phyloP scores from a whole-genome alignment of 1,140 invertebrate genomes.

The Ctenoplectra terminalis region DNA sequence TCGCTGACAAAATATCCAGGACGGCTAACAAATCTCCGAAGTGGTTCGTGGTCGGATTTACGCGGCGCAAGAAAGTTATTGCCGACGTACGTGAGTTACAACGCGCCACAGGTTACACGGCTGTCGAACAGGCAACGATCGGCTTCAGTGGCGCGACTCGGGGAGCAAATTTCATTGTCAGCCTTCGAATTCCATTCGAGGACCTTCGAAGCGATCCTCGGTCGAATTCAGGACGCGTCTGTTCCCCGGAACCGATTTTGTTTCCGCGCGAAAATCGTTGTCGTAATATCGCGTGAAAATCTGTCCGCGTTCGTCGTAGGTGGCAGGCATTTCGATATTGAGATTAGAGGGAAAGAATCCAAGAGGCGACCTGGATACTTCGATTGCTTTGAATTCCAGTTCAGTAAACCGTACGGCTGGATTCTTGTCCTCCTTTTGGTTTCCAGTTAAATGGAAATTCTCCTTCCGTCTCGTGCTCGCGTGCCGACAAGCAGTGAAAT shows the following conservation, averaged over 20 bases:
- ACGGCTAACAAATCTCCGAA: constrained; percentile 36
- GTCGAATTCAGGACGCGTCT: no score
- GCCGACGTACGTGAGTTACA: constrained; percentile 56
- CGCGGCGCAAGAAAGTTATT: constrained; percentile 47
- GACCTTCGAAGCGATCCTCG: not conserved
- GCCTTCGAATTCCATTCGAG: not conserved
- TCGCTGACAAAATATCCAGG: constrained; percentile 20
- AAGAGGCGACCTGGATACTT: constrained; percentile 4
- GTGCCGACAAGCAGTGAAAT: not conserved
- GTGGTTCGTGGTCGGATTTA: constrained; percentile 11
- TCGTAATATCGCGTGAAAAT: not conserved
- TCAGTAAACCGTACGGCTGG: not conserved
- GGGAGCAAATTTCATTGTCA: constrained; percentile 30
- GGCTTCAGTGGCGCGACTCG: constrained; percentile 29
- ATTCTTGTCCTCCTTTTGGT: constrained; percentile 18
- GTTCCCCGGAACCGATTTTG: not conserved
- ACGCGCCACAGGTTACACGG: constrained; percentile 42
- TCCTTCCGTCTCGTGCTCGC: not conserved
- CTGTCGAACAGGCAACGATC: constrained; percentile 51
- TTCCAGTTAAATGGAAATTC: constrained; percentile 12
- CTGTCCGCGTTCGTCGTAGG: not conserved
- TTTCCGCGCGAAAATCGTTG: not conserved
- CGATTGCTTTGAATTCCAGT: constrained; percentile 42
- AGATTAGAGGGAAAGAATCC: constrained; percentile 10
- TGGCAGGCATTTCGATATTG: constrained; percentile 17